Base-by-base conservation (phyloP, 1,140 invertebrate species). In the Chironomus tepperi region DNA sequence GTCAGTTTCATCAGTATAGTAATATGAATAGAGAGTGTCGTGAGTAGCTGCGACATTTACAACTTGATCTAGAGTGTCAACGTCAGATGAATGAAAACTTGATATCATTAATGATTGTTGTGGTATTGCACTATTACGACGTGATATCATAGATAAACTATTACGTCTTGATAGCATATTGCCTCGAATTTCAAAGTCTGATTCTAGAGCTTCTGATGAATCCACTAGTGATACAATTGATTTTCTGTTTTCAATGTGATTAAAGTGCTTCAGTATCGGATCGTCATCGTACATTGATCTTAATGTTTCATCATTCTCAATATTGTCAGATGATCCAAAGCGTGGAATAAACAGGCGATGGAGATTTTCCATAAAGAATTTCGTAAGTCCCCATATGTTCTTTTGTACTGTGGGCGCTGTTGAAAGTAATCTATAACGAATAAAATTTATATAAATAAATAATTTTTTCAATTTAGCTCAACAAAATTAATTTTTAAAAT, bases 21-120 rank as follows among this genome's bases (percentile, higher is more conserved):
- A 95, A 83, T 93, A 96, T 0, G 94, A 90, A 86, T 96, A 92
- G 1, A 95, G 83, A 7, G 93, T 90, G 77, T 97, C 94, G 80
- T 95, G 91, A 76, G 95, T 89, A 43, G 90, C 85, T 7, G 93
- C 92, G 74, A 92, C 89, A 83, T 91, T 89, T 18, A 97, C 84
- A 77, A 95, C 92, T 82, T 94, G 90, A 76, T 96, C 93, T 81
- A 95, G 93, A 2, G 92, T 91, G 79, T 95, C 92, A 73, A 91
- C 86, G 73, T 88, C 86, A 9, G 80, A 77, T 57, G 79, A 43
- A 43, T 83, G 24, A n/a, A 16, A n/a, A 16, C 24, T 73, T 42
- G 72, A 42, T 6, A 7, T 73, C 24, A 73, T 42, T n/a, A 43
- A 2, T 6, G 24, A 34, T 34, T 34, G 5, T 42, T 34, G 42